Evolutionary conservation across 2,888 invertebrate genomes (phyloP).

Genomic region (Napeogenes inachia): DNA sequence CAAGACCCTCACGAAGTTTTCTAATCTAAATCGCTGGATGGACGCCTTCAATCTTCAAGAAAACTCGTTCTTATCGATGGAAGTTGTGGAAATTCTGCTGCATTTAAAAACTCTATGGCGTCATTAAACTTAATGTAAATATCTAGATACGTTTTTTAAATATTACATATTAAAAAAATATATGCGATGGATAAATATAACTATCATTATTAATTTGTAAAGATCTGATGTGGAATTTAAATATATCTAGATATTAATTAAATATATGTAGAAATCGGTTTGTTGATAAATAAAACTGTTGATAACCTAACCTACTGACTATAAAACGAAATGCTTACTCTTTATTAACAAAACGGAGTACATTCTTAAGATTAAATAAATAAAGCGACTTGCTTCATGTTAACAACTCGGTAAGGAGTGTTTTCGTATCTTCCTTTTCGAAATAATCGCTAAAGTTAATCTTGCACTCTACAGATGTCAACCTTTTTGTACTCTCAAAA

Average conservation of each 20-base stretch:
- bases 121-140: neutral
- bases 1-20: constrained; percentile 60
- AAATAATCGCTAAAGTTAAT: constrained; percentile 2
- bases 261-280: too few relatives aligned
- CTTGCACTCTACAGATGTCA: neutral
- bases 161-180: neutral
- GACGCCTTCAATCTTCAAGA: constrained; percentile 54
- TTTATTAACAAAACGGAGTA: too few relatives aligned
- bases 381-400: too few relatives aligned
- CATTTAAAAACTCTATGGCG: neutral
- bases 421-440: neutral
- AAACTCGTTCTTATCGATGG: constrained; percentile 38
- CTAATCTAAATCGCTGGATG: constrained; percentile 68
- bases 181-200: neutral
- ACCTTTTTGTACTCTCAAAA: neutral
- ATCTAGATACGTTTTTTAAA: neutral
- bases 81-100: neutral
- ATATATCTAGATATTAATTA: too few relatives aligned
- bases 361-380: too few relatives aligned
- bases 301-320: too few relatives aligned
- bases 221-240: too few relatives aligned
- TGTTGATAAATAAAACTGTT: too few relatives aligned
- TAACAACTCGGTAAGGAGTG: neutral
- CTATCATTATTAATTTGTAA: too few relatives aligned
- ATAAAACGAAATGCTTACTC: too few relatives aligned